Conservation (phyloP, 2,888 invertebrate species). For the Limnephilus lunatus region DNA sequence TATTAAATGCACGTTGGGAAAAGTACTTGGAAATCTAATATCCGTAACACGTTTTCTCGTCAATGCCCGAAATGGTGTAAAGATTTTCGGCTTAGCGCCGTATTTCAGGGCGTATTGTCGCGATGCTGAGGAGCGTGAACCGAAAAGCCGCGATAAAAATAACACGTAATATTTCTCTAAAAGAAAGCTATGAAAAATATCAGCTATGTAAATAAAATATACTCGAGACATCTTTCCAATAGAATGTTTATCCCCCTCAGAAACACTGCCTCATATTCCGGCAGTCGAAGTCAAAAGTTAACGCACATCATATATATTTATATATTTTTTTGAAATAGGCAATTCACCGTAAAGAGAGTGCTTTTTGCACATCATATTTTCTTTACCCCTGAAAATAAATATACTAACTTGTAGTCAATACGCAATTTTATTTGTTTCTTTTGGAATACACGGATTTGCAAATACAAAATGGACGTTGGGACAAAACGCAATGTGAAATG, state of each 20-base stretch:
- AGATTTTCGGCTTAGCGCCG: neutral
- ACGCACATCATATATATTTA: neutral
- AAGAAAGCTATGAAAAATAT: neutral
- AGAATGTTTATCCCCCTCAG: neutral
- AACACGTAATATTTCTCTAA: neutral
- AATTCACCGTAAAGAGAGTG: too few species aligned
- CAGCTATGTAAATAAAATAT: neutral
- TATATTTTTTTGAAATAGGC: too few species aligned
- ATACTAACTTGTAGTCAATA: neutral
- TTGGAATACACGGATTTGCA: neutral
- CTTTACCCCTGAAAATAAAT: neutral
- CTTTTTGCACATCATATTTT: too few species aligned
- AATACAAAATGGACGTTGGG: neutral
- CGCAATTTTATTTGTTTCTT: neutral
- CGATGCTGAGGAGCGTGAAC: neutral
- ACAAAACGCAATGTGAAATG: neutral
- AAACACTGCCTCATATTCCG: neutral
- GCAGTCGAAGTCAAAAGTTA: neutral
- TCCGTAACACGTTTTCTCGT: slow-evolving; percentile 38
- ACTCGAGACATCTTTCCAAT: neutral
- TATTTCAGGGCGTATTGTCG: neutral
- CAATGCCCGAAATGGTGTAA: slow-evolving; percentile 16
- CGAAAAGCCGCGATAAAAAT: neutral
- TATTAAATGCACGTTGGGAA: slow-evolving; percentile 31
- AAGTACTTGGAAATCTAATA: slow-evolving; percentile 39